Evolutionary conservation across 2,113 vertebrate genomes (phyloP).

Genomic region (Pleuronectes platessa): DNA sequence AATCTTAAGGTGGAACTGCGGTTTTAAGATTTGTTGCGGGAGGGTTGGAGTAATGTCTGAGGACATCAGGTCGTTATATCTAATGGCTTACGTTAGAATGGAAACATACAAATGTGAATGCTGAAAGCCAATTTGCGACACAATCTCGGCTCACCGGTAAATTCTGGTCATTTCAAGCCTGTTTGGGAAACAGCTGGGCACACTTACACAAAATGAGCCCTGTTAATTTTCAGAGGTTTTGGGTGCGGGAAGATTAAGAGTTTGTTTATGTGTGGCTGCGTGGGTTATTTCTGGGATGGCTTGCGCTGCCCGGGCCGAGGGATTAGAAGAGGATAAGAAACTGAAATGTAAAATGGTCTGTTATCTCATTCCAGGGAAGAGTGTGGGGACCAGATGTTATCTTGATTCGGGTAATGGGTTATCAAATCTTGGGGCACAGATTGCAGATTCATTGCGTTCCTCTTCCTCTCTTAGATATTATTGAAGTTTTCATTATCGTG

Average conservation of each 20-base stretch:
- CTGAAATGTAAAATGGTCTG: constrained; percentile 69
- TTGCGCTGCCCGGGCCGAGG: constrained; percentile 43
- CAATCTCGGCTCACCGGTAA: constrained; percentile 7
- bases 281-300: constrained; percentile 46
- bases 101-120: constrained; percentile 24
- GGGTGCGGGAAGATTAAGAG: constrained; percentile 59
- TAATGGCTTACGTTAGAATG: constrained; percentile 20
- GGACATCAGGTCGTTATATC: constrained; percentile 24
- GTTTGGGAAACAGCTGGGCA: constrained; percentile 52
- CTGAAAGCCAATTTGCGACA: constrained; percentile 28
- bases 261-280: constrained; percentile 58
- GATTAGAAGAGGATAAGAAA: constrained; percentile 69
- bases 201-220: constrained; percentile 42
- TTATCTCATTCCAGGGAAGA: constrained; percentile 59
- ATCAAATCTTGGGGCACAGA: constrained; percentile 70
- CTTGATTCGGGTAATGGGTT: constrained; percentile 73
- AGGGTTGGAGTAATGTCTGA: constrained; percentile 23
- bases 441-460: constrained; percentile 67
- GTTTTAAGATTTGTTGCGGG: constrained; percentile 24
- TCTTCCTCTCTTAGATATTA: constrained; percentile 61
- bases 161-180: constrained; percentile 44
- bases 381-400: constrained; percentile 74
- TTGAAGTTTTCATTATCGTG: constrained; percentile 70
- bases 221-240: constrained; percentile 64
- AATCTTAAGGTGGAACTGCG: not conserved